Conservation (phyloP, 2,888 invertebrate genomes). For the Lithosia quadra region DNA sequence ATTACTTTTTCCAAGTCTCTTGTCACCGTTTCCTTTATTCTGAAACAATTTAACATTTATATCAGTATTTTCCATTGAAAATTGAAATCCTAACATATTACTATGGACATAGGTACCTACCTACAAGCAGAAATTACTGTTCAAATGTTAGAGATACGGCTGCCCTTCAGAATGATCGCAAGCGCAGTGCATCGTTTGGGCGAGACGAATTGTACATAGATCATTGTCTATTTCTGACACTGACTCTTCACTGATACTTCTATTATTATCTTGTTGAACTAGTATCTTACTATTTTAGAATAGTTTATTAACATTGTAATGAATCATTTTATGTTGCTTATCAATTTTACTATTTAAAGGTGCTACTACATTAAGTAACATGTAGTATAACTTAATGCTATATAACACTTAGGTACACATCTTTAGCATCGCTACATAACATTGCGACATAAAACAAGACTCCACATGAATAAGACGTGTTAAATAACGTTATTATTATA, state of each 20-base stretch:
- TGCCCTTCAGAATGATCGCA: conserved; percentile 27
- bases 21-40: not conserved
- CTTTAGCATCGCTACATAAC: no score
- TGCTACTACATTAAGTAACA: no score
- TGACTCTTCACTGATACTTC: conserved; percentile 47
- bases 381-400: no score
- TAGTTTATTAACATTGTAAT: conserved; percentile 3
- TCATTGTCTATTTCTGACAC: conserved; percentile 57
- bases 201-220: conserved; percentile 55
- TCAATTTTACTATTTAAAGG: not conserved
- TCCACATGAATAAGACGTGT: no score
- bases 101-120: not conserved
- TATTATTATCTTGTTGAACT: conserved; percentile 55
- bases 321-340: not conserved
- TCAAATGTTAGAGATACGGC: conserved; percentile 9
- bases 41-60: not conserved
- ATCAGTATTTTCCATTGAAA: not conserved
- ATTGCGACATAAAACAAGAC: no score
- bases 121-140: no score
- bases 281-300: conserved; percentile 42
- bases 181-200: conserved; percentile 25
- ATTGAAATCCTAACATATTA: no score
- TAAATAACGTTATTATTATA: no score
- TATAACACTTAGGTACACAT: no score
- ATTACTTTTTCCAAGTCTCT: not conserved